Percentiles rank a stretch among this genome's conserved stretches.
Conservation (phyloP, 1,140 invertebrate genomes). For the Heterodera schachtii region DNA sequence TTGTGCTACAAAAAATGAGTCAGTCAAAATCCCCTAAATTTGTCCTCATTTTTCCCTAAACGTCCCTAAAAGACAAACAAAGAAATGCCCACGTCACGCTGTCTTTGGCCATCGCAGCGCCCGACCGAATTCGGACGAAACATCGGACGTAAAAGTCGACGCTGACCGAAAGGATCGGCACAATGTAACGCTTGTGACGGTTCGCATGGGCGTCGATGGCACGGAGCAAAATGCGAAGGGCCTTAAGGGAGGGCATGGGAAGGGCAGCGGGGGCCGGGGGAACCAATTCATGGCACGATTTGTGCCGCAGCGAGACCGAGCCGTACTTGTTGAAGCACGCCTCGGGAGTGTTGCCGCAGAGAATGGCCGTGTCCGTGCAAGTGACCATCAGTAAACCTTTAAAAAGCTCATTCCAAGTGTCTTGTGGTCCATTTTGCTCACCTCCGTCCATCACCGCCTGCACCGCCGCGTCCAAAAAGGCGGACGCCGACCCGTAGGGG, state of each 20-base stretch:
- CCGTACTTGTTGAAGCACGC: constrained; percentile 94
- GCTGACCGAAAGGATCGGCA: constrained; percentile 85
- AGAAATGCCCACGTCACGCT: constrained; percentile 73
- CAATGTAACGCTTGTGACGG: constrained; percentile 87
- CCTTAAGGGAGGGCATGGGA: constrained; percentile 69
- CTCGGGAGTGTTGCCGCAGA: constrained; percentile 92
- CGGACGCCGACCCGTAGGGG: constrained; percentile 84
- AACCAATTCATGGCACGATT: constrained; percentile 92
- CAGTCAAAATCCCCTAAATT: too few species aligned
- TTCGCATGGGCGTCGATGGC: constrained; percentile 87
- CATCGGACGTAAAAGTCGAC: constrained; percentile 96
- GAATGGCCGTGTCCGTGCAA: constrained; percentile 93
- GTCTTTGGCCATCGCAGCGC: constrained; percentile 81
- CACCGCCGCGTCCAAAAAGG: constrained; percentile 89
- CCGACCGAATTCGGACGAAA: constrained; percentile 82
- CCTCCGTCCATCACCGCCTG: constrained; percentile 68
- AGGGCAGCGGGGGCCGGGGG: background rate
- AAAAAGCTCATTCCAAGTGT: background rate
- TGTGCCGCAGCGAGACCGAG: constrained; percentile 80
- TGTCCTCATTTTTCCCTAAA: too few species aligned
- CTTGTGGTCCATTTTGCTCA: background rate
- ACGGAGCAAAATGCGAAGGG: constrained; percentile 85
- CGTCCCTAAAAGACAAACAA: background rate
- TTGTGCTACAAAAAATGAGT: too few species aligned
- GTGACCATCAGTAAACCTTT: constrained; percentile 80